Conservation (phyloP, 1,140 invertebrate genomes). For the Zaprionus taronus region DNA sequence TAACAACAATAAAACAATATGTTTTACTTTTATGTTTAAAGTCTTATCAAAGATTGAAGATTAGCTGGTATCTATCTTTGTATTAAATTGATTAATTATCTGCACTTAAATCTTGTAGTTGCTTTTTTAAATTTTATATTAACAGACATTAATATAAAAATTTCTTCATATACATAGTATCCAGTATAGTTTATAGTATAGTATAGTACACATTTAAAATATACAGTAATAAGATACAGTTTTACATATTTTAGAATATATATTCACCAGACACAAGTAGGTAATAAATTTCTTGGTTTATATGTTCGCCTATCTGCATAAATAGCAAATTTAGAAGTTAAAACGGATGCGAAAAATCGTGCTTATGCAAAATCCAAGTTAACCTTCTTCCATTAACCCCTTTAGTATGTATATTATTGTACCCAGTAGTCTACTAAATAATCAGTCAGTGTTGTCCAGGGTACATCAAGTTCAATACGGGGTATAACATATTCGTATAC, state of each 20-base stretch:
- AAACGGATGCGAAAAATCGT: not conserved
- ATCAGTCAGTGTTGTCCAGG: not conserved
- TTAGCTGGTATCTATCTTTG: not conserved
- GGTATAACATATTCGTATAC: not conserved
- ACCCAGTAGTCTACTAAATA: not conserved
- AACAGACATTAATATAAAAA: not conserved
- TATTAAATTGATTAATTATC: not conserved
- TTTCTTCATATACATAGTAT: not conserved
- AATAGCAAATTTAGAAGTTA: not conserved
- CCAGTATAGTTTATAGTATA: too few relatives aligned
- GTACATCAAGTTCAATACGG: not conserved
- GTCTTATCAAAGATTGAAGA: too few relatives aligned
- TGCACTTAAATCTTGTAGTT: not conserved
- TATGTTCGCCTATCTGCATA: conserved; percentile 1
- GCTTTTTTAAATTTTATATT: not conserved
- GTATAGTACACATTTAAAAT: not conserved
- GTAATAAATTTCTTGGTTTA: not conserved
- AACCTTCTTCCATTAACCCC: not conserved
- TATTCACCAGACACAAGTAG: not conserved
- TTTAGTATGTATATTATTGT: not conserved
- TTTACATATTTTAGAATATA: not conserved
- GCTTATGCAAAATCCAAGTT: not conserved
- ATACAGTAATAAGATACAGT: not conserved
- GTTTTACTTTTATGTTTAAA: not conserved
- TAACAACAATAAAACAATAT: too few relatives aligned